These are phyloP conservation scores for Sapajus apella DNA, from an alignment of 2,113 vertebrate species.

Conservation along the genomic window DNA sequence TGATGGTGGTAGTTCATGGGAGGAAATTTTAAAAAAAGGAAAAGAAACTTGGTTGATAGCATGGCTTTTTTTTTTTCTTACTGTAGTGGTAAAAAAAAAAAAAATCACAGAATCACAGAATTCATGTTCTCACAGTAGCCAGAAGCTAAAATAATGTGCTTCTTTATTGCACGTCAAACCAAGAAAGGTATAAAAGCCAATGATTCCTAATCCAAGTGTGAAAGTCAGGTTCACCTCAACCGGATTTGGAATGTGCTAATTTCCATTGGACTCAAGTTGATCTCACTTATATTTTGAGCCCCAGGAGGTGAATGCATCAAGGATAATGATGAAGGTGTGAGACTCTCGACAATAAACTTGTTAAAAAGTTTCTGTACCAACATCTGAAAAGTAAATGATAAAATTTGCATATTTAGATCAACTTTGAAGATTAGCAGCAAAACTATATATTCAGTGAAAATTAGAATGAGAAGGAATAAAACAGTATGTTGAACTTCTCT, in stretches of 20 bases:
- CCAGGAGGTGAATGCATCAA: slow-evolving; percentile 87
- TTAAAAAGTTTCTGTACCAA: slow-evolving; percentile 86
- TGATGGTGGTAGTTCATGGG: slow-evolving; percentile 66
- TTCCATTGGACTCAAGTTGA: slow-evolving; percentile 90
- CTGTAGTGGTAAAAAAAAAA: slow-evolving; percentile 70
- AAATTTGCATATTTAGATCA: slow-evolving; percentile 42
- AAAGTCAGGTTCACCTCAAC: slow-evolving; percentile 84
- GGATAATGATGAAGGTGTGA: slow-evolving; percentile 87
- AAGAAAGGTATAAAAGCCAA: slow-evolving; percentile 74
- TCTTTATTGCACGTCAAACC: slow-evolving; percentile 85
- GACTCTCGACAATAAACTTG: slow-evolving; percentile 83
- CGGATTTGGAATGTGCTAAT: slow-evolving; percentile 89
- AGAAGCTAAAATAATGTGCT: slow-evolving; percentile 85
- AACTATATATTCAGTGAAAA: neutral
- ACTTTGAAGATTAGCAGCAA: neutral
- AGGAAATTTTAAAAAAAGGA: slow-evolving; percentile 35
- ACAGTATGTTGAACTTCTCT: neutral
- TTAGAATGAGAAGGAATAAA: neutral
- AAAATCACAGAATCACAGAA: slow-evolving; percentile 67
- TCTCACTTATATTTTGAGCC: slow-evolving; percentile 83
- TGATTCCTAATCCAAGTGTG: slow-evolving; percentile 64
- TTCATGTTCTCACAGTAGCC: slow-evolving; percentile 84
- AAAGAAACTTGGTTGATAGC: slow-evolving; percentile 68
- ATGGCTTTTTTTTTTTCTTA: slow-evolving; percentile 83
- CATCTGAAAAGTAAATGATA: slow-evolving; percentile 80